Conservation (phyloP, 2,113 vertebrate species). For the Setophaga kirtlandii region DNA sequence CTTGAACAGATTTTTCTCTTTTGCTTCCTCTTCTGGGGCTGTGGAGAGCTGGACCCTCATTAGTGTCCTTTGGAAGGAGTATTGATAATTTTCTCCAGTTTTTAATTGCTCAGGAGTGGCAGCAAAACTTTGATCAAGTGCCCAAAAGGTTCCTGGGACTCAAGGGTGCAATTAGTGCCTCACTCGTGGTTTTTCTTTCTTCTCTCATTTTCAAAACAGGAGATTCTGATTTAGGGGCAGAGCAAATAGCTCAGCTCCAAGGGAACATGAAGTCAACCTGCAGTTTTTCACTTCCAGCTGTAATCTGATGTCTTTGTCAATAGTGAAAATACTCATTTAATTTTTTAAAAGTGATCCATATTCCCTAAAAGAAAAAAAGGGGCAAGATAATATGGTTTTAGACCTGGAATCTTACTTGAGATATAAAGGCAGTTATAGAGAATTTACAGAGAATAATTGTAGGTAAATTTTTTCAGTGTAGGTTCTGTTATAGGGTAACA, state of each 20-base stretch:
- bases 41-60: background rate
- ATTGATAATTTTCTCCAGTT: background rate
- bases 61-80: background rate
- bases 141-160: background rate
- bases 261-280: background rate
- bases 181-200: background rate
- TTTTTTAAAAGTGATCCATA: background rate
- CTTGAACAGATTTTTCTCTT: background rate
- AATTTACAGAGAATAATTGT: background rate
- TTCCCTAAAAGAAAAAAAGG: background rate
- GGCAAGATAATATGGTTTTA: background rate
- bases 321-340: background rate
- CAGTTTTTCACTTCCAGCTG: background rate
- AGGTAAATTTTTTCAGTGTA: background rate
- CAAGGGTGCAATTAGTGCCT: background rate
- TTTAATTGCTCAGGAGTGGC: background rate
- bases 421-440: fast-evolving
- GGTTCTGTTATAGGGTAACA: background rate
- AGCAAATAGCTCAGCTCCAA: background rate
- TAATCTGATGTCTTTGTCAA: background rate
- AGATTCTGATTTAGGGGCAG: too few relatives aligned
- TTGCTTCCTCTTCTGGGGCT: background rate
- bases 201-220: background rate
- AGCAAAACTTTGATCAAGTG: background rate
- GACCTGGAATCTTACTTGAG: background rate